Base-by-base conservation (phyloP, 1,140 invertebrate genomes). In the Maconellicoccus hirsutus region DNA sequence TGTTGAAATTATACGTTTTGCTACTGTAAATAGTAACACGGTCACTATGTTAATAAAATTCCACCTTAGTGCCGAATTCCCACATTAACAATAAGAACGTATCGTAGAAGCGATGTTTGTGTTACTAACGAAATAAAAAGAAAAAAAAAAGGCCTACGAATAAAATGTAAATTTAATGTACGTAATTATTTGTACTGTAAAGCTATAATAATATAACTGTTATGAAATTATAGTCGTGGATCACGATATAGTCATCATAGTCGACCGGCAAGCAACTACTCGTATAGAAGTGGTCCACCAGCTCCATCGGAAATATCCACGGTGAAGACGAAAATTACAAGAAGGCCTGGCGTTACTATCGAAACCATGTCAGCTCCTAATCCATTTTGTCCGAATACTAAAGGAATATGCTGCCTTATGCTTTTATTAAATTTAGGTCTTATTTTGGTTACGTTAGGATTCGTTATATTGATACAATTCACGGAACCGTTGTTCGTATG, bases 311-410 rank as follows among this genome's bases (percentile, higher is more conserved):
- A 86, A 22, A 83, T 84, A 6, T 87, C 86, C 38, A 87, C 86
- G 26, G 82, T 84, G 70, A 85, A 86, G 77, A 87, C 86, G 59
- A 87, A 86, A 75, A 86, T 85, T 3, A 87, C 86, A 8, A 83
- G 86, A 70, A 88, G 89, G 59, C 81, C 87, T 83, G 21, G 88
- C 85, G 52, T 92, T 70, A 88, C 89, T 61, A 85, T 93, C 71
- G 91, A 93, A 79, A 89, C 90, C 0, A 92, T 92, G 90, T 86
- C 89, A 0, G 90, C 91, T 0, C 91, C 91, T 6, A 92, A 93
- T 81, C 91, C 91, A 0, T 90, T 91, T 78, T 93, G 90, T 76
- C 91, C 91, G 2, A 91, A 92, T 77, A 89, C 91, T 7, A 89
- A 88, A 77, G 89, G 90, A 59, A 89, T 92, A 79, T 94, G 91